Evolutionary conservation across 2,888 invertebrate species (phyloP), one percentile per base, ranked within the genome.

Genomic region (Xestia ashworthii): DNA sequence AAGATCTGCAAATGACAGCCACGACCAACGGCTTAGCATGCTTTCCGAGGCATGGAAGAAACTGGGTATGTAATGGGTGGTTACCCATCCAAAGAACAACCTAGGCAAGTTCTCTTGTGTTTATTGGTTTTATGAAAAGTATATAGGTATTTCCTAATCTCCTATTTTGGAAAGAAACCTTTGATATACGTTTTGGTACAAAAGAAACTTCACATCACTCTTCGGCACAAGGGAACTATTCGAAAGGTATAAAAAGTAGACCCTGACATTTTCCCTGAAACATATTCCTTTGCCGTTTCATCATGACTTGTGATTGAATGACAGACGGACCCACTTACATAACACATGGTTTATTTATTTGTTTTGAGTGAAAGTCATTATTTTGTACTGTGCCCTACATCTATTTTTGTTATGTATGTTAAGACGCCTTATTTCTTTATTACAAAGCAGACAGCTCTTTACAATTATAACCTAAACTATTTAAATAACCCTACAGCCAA

Each of bases 291-390:
- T 65, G 44, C 44, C 41, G 32, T 44, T n/a, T 65, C 44, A 65
- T 1, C 65, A 44, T 65, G 44, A 65, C n/a, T 65, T 44, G n/a
- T n/a, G 65, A 65, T 44, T 65, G 65, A 65, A 44, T 44, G 65
- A 65, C 65, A 65, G 65, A 65, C 44, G 41, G 65, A n/a, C n/a
- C 44, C n/a, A 41, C 64, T 44, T 65, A 65, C 41, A 65, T 44
- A n/a, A 65, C n/a, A 12, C 44, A 44, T 3, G 41, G 44, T 44
- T 70, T 58, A 3, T 32, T 44, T 44, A 44, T 65, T 65, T 65
- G n/a, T 44, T 3, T 65, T 32, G 32, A 9, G 32, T 38, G 50
- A 22, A 69, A n/a, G 6, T 53, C 41, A 38, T 41, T 32, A 32
- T 32, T 41, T 69, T n/a, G 38, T n/a, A 53, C 9, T 68, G 12